Evolutionary conservation across 2,888 invertebrate genomes (phyloP), one percentile per base, ranked within the genome.

Genomic region (Chaitophorus viminalis): DNA sequence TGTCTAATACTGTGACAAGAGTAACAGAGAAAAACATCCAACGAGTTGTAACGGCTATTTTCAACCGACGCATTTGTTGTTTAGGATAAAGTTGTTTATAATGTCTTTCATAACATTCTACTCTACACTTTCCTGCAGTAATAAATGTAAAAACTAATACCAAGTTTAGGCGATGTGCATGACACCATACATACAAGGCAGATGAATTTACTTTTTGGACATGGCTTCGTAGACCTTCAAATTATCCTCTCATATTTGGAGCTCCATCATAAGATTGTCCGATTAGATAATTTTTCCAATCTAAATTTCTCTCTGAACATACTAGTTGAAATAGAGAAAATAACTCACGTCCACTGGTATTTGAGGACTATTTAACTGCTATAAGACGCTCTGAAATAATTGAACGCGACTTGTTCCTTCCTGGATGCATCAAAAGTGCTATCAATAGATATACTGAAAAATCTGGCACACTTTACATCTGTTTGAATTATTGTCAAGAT

Each of bases 211-310:
- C 89, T 82, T 90, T 90, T 88, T 90, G 89, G n/a, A 91, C 89
- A 6, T 36, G 33, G 36, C 72, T 74, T 74, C 36, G 33, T 81
- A 90, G 86, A 85, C 90, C 90, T 83, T 89, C 86, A 83, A 91
- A 91, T 33, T 88, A 88, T 39, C 91, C 91, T 33, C 90, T 89
- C 90, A 91, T 91, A 89, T 91, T 90, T 76, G 89, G 89, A 31
- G 91, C 90, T 90, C 91, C 91, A 89, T 91, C 90, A 89, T 90
- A 90, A 60, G 89, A 89, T 87, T 91, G 90, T n/a, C 90, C 90
- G 46, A 76, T 76, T 52, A 76, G 46, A 76, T 39, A 17, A 31
- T 39, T 52, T 52, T 76, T 76, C 52, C 76, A 76, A n/a, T 76
- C 76, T 46, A 76, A 46, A n/a, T 29, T 29, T 76, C 11, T 46